Percentiles rank a stretch among this genome's conserved stretches.
These are phyloP conservation scores for Hybognathus amarus DNA, from an alignment of 2,797 vertebrate species.

Conservation along the genomic window DNA sequence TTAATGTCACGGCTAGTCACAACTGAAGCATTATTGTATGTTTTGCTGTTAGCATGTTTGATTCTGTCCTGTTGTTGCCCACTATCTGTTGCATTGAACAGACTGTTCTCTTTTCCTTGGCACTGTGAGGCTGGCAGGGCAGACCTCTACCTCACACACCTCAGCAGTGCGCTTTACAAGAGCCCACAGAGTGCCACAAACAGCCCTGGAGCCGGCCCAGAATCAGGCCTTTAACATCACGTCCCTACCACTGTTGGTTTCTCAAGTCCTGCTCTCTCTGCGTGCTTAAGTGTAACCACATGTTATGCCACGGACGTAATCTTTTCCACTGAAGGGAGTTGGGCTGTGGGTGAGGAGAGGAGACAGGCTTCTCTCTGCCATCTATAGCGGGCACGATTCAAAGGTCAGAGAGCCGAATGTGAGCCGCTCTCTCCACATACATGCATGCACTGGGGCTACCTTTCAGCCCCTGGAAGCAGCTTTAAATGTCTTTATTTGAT, in stretches of 20 bases:
- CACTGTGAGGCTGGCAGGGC: conserved; percentile 28
- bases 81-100: neutral
- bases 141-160: conserved; percentile 34
- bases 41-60: neutral
- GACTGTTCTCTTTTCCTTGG: conserved; percentile 27
- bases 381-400: conserved; percentile 24
- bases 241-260: conserved; percentile 14
- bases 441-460: conserved; percentile 38
- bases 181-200: conserved; percentile 41
- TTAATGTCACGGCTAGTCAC: neutral
- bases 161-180: conserved; percentile 39
- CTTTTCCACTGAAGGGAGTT: conserved; percentile 57
- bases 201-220: conserved; percentile 40
- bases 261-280: conserved; percentile 32
- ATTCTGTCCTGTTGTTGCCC: conserved; percentile 7
- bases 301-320: conserved; percentile 52
- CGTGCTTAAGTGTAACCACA: conserved; percentile 55
- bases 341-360: conserved; percentile 34
- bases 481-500: conserved; percentile 59
- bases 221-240: conserved; percentile 33
- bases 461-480: conserved; percentile 45
- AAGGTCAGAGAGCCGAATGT: conserved; percentile 40
- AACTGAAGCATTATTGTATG: neutral
- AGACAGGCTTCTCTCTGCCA: conserved; percentile 30
- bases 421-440: conserved; percentile 2